Percentiles rank a stretch among this genome's conserved stretches.
These are phyloP conservation scores for Parus major DNA, from an alignment of 2,113 vertebrate genomes.

Conservation along the genomic window DNA sequence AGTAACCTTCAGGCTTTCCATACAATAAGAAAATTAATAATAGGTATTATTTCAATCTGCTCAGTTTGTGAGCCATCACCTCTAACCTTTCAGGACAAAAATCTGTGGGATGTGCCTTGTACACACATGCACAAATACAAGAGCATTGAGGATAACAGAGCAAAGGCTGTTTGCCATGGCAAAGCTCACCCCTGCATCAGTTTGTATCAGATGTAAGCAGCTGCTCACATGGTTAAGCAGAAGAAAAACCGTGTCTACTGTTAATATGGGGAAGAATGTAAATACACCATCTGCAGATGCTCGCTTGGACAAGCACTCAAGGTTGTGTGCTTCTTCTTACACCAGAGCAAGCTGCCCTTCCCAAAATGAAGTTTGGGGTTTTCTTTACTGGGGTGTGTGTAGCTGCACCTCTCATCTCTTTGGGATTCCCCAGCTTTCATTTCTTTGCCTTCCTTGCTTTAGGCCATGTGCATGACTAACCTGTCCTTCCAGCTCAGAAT, in stretches of 20 bases:
- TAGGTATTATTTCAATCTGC: background rate
- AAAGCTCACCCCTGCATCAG: background rate
- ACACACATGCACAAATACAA: background rate
- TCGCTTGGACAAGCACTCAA: background rate
- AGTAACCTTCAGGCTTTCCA: background rate
- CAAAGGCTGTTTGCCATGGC: background rate
- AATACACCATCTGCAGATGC: fast-evolving
- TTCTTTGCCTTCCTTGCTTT: constrained; percentile 22
- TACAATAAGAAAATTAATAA: background rate
- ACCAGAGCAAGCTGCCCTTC: background rate
- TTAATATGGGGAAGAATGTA: background rate
- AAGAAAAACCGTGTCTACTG: background rate
- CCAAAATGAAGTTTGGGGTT: background rate
- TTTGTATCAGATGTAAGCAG: background rate
- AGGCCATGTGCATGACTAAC: constrained; percentile 15
- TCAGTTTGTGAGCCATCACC: background rate
- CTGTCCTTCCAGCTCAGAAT: constrained; percentile 13
- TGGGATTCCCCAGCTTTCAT: constrained; percentile 42
- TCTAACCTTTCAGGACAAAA: background rate
- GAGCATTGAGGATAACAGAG: background rate
- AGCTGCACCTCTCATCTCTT: background rate
- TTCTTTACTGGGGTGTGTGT: background rate
- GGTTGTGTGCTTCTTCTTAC: background rate
- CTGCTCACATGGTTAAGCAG: background rate
- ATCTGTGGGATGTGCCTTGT: background rate